Evolutionary conservation across 2,113 vertebrate species (phyloP), one percentile per base, ranked within the genome.

Genomic region (Oreochromis tanganicae): DNA sequence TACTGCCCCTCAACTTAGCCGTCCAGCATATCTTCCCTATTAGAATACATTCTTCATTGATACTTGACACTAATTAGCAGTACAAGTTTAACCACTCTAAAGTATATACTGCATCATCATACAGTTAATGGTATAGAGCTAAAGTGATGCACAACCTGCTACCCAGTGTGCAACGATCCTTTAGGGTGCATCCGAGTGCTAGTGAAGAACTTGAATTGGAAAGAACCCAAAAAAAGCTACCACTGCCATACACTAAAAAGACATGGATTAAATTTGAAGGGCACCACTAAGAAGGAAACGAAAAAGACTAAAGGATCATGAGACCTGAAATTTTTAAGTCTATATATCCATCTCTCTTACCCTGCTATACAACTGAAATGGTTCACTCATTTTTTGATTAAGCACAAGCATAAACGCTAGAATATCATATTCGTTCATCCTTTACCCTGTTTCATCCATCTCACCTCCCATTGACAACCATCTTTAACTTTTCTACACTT

Each of bases 371-470:
- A 85, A 83, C 41, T 89, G 27, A 52, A 92, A 86, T 68, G 57
- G 19, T 87, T 88, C 78, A 63, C 54, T 80, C 68, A 84, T 50
- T 88, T 50, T 90, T 82, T 90, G 79, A 92, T 89, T 88, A 86
- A 88, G 81, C 59, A 85, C 79, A 86, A 91, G 84, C 89, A 81
- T 90, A 68, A 90, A 87, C 85, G 90, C 91, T 90, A 73, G 79
- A 85, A 82, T 81, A 89, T 87, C 80, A 66, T 87, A 63, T 86
- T 91, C 79, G 73, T 85, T 95, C 90, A 1, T 85, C 91, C 93
- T 82, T 83, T 96, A 96, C 95, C 96, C 95, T 96, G 95, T 96
- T 96, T 95, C 71, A 89, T 95, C 91, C 91, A 90, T 83, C 86
- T 89, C 27, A 5, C 82, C 75, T 75, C 68, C 88, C 41, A 80